Evolutionary conservation across 2,113 vertebrate species (phyloP), one percentile per base, ranked within the genome.

Genomic region (Willisornis vidua): DNA sequence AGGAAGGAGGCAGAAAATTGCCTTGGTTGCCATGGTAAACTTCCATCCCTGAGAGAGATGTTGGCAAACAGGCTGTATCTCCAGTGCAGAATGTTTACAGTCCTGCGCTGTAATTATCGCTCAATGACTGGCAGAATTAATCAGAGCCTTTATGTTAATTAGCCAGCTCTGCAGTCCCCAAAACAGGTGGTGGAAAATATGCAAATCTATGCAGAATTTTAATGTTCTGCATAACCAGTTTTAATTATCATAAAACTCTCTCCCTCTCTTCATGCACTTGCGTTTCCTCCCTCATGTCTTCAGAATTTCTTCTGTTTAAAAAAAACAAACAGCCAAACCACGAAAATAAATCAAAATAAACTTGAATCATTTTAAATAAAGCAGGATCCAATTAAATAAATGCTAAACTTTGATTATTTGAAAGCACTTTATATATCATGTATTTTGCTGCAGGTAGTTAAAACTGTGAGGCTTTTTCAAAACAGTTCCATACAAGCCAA

Each of bases 121-220:
- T 97, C 98, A 98, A 95, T 99, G 99, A 99, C 98, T 98, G 98
- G 98, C 98, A 98, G 99, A 99, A 99, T 99, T 99, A 99, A 99
- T 99, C 99, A 99, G 98, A 98, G 98, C 98, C 97, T 98, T 98
- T 99, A 99, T 99, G 99, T 98, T 99, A 99, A 99, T 99, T 99
- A 99, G 98, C 98, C 97, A 94, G 97, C 98, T 98, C 98, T 98
- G 98, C 98, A 98, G 98, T 99, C 99, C 98, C 99, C 98, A 98
- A 99, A 99, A 99, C 99, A 99, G 99, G 99, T 99, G 99, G 98
- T 98, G 89, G 98, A 98, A 98, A 99, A 99, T 99, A 99, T 99
- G 99, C 98, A 99, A 99, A 99, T 99, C 98, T 98, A 98, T 99
- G 99, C 99, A 99, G 99, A 98, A 99, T 99, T 98, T 99, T 99